phyloP scores from a whole-genome alignment of 2,113 vertebrate species.

The Cheilinus undulatus region DNA sequence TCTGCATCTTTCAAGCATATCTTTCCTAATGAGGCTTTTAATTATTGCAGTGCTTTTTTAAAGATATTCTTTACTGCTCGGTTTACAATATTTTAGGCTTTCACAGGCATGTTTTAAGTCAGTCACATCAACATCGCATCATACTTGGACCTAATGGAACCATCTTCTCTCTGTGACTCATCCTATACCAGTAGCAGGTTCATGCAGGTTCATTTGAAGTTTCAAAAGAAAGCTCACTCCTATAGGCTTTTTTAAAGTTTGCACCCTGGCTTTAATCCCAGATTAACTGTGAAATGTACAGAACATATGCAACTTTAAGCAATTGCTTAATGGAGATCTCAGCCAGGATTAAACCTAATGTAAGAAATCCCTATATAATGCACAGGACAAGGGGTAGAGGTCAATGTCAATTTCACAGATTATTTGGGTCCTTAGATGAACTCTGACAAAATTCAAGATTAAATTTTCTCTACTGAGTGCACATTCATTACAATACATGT shows the following conservation, averaged over 20 bases:
- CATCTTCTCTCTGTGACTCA: too few species aligned
- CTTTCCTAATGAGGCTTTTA: too few species aligned
- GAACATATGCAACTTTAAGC: neutral
- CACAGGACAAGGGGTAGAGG: neutral
- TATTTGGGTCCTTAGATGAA: neutral
- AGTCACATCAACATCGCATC: too few species aligned
- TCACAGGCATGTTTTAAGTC: too few species aligned
- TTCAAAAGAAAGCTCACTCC: neutral
- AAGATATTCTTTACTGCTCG: too few species aligned
- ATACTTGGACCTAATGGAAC: too few species aligned
- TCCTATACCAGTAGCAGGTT: neutral
- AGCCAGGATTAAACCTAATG: constrained; percentile 1
- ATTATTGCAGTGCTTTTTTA: too few species aligned
- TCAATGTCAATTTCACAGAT: too few species aligned
- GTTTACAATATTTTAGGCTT: too few species aligned
- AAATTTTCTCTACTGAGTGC: neutral
- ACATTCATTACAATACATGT: neutral
- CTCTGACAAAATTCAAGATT: neutral
- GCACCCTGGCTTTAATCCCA: neutral
- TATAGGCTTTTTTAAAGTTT: neutral
- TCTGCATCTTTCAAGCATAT: too few species aligned
- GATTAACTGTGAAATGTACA: neutral
- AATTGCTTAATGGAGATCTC: neutral
- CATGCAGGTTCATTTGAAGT: neutral
- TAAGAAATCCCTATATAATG: neutral